phyloP scores from a whole-genome alignment of 1,140 invertebrate species.

The Sycophila sp. region DNA sequence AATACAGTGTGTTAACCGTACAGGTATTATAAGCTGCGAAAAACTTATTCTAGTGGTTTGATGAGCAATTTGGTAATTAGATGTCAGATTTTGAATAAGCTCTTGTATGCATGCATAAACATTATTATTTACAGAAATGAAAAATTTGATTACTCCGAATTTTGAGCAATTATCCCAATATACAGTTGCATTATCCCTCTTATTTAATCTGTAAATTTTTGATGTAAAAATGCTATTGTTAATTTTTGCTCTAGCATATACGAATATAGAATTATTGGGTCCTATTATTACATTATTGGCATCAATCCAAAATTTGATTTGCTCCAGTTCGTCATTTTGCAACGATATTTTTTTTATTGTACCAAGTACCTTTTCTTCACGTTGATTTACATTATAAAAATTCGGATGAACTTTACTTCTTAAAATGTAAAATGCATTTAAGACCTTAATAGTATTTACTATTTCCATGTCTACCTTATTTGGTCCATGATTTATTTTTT shows the following conservation, averaged over 20 bases:
- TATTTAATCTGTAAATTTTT: not conserved
- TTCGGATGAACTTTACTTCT: not conserved
- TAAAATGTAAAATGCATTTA: slow-evolving; percentile 21
- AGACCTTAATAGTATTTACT: slow-evolving; percentile 26
- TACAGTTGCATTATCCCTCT: not conserved
- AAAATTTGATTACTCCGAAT: not conserved
- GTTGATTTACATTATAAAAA: not conserved
- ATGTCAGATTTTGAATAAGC: not conserved
- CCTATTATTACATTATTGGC: not conserved
- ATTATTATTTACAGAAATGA: not conserved
- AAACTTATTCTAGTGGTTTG: not conserved
- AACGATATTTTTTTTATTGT: not conserved
- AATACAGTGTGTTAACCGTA: too few species aligned
- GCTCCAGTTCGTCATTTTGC: not conserved
- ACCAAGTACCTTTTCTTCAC: not conserved
- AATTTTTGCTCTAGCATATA: not conserved
- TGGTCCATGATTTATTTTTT: slow-evolving; percentile 18
- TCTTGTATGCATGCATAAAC: not conserved
- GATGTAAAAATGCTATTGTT: not conserved
- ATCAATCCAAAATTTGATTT: not conserved
- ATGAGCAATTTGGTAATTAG: not conserved
- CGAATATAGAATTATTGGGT: not conserved
- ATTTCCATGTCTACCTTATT: slow-evolving; percentile 36
- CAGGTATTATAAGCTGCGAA: not conserved
- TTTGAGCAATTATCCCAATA: not conserved